Evolutionary conservation across 2,888 invertebrate genomes (phyloP).

Genomic region (Pristionchus fissidentatus): DNA sequence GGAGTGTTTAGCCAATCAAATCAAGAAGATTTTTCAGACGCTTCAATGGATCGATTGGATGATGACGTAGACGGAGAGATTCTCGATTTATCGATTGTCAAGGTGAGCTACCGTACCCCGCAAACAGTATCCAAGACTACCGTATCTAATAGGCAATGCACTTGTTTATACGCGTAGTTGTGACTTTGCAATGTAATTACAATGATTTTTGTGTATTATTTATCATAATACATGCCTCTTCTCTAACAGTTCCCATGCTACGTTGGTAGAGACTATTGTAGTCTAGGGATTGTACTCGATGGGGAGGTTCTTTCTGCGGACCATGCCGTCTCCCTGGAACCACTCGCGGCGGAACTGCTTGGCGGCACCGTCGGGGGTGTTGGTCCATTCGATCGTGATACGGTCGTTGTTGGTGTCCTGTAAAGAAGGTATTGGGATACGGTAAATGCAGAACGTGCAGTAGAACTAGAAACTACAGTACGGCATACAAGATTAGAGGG

Average conservation of each 20-base stretch:
- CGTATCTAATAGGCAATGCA: no score
- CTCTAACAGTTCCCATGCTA: no score
- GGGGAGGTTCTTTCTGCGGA: slow-evolving; percentile 31
- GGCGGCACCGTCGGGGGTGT: slow-evolving; percentile 62
- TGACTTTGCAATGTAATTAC: no score
- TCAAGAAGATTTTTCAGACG: not conserved
- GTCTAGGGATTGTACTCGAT: not conserved
- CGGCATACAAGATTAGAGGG: not conserved
- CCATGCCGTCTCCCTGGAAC: slow-evolving; percentile 36
- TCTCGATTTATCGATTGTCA: slow-evolving; percentile 39
- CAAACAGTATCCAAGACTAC: no score
- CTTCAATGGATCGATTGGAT: not conserved
- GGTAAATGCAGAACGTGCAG: not conserved
- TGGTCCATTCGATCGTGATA: slow-evolving; percentile 62
- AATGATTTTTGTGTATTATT: no score
- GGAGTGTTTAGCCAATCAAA: not conserved
- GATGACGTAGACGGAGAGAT: slow-evolving; percentile 41
- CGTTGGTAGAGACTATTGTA: not conserved
- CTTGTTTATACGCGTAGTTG: no score
- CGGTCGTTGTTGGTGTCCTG: slow-evolving; percentile 67
- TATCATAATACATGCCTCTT: no score
- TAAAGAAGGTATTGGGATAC: not conserved
- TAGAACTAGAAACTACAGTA: not conserved
- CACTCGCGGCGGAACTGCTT: slow-evolving; percentile 36
- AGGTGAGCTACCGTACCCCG: slow-evolving; percentile 25